phyloP scores from a whole-genome alignment of 2,797 vertebrate genomes.

The Chrosomus eos region DNA sequence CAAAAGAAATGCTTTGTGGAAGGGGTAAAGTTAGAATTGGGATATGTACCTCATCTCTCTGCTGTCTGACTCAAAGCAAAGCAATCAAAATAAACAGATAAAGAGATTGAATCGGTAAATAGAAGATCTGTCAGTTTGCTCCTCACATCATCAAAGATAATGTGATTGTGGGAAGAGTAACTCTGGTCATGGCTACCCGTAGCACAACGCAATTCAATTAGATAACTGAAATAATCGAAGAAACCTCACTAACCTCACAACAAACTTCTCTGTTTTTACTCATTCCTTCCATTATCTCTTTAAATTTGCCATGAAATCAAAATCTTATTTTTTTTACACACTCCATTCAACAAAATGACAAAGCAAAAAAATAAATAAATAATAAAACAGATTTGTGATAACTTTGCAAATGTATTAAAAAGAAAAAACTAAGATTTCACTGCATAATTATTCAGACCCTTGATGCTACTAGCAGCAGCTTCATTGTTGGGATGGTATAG shows the following conservation, averaged over 20 bases:
- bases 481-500: neutral
- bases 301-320: neutral
- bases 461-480: neutral
- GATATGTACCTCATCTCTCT: neutral
- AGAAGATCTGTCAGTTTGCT: neutral
- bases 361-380: neutral
- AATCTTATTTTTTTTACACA: neutral
- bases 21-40: neutral
- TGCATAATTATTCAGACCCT: neutral
- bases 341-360: neutral
- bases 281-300: neutral
- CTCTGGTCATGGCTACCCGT: neutral
- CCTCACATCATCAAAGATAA: neutral
- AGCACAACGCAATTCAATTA: neutral
- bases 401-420: neutral
- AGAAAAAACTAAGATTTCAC: neutral
- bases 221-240: neutral
- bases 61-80: conserved; percentile 4
- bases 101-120: neutral
- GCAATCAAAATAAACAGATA: conserved; percentile 15
- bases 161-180: neutral
- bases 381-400: neutral
- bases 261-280: neutral
- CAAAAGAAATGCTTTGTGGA: neutral
- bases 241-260: neutral